Percentiles rank a stretch among this genome's conserved stretches.
These are phyloP conservation scores for Tromatobia lineatoria DNA, from an alignment of 2,888 invertebrate species.

Conservation along the genomic window DNA sequence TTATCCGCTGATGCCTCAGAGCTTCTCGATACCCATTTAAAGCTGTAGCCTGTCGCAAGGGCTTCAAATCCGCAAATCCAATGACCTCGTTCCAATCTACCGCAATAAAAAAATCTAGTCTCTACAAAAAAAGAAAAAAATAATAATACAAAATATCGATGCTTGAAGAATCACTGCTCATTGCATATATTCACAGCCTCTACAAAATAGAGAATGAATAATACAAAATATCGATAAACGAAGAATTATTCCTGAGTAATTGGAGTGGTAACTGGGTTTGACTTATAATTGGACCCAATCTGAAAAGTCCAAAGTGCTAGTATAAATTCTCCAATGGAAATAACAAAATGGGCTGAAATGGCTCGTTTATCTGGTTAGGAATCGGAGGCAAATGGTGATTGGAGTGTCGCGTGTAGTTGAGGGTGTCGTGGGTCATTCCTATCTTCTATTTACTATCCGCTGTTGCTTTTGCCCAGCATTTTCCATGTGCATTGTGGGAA, in stretches of 20 bases:
- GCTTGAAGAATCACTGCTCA: background rate
- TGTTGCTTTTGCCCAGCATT: background rate
- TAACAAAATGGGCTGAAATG: background rate
- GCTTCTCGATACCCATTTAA: slow-evolving; percentile 62
- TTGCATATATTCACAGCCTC: too few species aligned
- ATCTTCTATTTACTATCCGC: background rate
- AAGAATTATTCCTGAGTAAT: background rate
- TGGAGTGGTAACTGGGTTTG: background rate
- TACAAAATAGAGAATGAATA: background rate
- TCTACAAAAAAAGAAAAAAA: background rate
- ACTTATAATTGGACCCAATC: slow-evolving; percentile 36
- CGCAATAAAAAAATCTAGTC: slow-evolving; percentile 18
- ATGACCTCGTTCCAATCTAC: slow-evolving; percentile 46
- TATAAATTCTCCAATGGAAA: slow-evolving; percentile 15
- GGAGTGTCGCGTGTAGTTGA: slow-evolving; percentile 18
- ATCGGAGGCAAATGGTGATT: slow-evolving; percentile 8
- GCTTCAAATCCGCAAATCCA: slow-evolving; percentile 59
- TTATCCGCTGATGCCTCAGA: background rate
- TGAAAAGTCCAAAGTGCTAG: slow-evolving; percentile 3
- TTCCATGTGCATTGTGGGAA: slow-evolving; percentile 14
- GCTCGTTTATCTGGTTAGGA: slow-evolving; percentile 12
- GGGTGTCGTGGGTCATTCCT: slow-evolving; percentile 19
- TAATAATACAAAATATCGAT: background rate
- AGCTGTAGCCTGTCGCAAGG: slow-evolving; percentile 66
- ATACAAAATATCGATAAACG: background rate